Conservation (phyloP, 1,140 invertebrate species). For the Neotoxoptera formosana region DNA sequence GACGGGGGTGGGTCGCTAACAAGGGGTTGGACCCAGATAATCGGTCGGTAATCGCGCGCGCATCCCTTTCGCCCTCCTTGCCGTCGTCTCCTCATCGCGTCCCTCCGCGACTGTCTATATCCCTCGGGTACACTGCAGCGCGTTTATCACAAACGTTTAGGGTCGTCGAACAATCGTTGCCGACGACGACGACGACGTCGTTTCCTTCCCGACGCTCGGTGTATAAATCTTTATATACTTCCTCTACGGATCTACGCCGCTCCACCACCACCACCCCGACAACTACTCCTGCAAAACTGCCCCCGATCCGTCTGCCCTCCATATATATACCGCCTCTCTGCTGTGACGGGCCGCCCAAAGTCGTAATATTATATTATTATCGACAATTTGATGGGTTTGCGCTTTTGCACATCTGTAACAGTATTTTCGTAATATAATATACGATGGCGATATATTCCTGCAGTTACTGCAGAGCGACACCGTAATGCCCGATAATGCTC, state of each 20-base stretch:
- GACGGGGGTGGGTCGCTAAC: conserved; percentile 8
- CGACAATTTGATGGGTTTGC: conserved; percentile 30
- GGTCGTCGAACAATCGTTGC: conserved; percentile 43
- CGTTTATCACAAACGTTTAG: conserved; percentile 45
- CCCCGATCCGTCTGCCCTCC: background rate
- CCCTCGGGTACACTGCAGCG: background rate
- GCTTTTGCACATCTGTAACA: background rate
- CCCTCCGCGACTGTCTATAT: background rate
- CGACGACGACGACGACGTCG: background rate
- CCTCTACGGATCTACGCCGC: background rate
- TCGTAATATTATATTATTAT: background rate
- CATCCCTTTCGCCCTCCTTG: background rate
- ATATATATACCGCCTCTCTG: background rate
- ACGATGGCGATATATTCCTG: background rate
- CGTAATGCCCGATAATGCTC: no score
- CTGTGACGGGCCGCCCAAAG: background rate
- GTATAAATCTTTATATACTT: conserved; percentile 25
- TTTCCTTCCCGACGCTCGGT: background rate
- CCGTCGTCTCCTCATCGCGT: background rate
- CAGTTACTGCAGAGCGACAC: background rate
- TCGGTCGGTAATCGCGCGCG: conserved; percentile 54
- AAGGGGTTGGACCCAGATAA: conserved; percentile 54
- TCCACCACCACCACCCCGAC: background rate
- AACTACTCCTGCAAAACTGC: background rate
- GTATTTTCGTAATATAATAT: background rate